Evolutionary conservation across 2,888 invertebrate genomes (phyloP).

Genomic region (Apotomis turbidana): DNA sequence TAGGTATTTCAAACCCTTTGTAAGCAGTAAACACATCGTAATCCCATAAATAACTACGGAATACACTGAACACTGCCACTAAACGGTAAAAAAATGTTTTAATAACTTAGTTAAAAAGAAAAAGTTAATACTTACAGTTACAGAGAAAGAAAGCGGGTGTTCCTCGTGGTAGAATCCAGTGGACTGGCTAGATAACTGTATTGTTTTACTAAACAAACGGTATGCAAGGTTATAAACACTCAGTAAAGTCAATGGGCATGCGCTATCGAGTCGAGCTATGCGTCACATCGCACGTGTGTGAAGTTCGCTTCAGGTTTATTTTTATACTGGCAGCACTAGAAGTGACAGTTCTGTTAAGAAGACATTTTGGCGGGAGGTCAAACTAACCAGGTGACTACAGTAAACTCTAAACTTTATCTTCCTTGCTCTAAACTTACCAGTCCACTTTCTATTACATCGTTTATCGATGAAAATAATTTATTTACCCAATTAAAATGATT

Average conservation of each 20-base stretch:
- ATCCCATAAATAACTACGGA: not conserved
- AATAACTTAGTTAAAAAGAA: not conserved
- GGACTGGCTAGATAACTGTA: not conserved
- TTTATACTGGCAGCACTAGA: not conserved
- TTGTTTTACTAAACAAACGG: not conserved
- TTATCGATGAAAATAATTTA: too few species aligned
- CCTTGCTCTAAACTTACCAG: too few species aligned
- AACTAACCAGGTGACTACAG: not conserved
- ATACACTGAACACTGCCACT: not conserved
- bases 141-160: slow-evolving; percentile 1
- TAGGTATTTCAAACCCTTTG: not conserved
- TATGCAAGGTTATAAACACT: slow-evolving; percentile 6
- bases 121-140: not conserved
- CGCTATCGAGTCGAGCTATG: not conserved
- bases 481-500: too few species aligned
- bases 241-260: not conserved
- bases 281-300: not conserved
- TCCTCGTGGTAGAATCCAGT: slow-evolving; percentile 3
- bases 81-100: not conserved
- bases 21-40: not conserved
- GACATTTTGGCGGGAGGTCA: not conserved
- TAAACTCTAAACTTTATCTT: too few species aligned
- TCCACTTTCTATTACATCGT: too few species aligned
- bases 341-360: not conserved
- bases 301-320: not conserved